Conservation (phyloP, 2,113 vertebrate species). For the Glaucidium brasilianum region DNA sequence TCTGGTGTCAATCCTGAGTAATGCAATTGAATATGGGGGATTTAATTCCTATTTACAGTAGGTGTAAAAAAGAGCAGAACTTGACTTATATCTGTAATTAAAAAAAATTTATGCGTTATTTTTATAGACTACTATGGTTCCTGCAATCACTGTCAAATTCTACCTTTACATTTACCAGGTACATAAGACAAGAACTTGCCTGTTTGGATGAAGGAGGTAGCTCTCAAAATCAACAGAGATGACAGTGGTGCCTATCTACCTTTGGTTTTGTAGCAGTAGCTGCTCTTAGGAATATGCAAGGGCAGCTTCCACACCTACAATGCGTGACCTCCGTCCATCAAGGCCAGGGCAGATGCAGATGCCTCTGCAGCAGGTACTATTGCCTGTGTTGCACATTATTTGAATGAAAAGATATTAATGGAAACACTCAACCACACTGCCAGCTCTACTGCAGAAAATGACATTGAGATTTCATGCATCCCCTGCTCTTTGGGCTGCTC, state of each 20-base stretch:
- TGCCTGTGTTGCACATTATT: accelerated
- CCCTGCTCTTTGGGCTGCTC: background rate
- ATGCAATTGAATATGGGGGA: background rate
- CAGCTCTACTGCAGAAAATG: background rate
- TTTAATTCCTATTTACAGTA: background rate
- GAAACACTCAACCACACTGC: background rate
- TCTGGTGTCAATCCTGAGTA: conserved; percentile 29
- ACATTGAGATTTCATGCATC: accelerated
- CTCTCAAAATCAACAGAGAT: accelerated
- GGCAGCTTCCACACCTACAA: background rate
- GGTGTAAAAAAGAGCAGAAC: background rate
- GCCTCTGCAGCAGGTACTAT: background rate
- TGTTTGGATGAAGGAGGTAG: accelerated
- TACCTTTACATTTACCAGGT: background rate
- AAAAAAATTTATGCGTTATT: background rate
- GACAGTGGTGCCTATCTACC: background rate
- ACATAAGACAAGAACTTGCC: background rate
- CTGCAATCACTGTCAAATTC: background rate
- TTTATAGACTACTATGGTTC: background rate
- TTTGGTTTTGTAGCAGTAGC: too few relatives aligned
- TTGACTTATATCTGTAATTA: too few relatives aligned
- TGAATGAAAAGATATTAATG: background rate
- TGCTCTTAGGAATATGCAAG: background rate
- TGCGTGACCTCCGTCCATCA: accelerated
- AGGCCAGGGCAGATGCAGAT: background rate